Percentiles rank a stretch among this genome's conserved stretches.
phyloP scores from a whole-genome alignment of 2,888 invertebrate genomes.

The Lasioglossum zephyrum region DNA sequence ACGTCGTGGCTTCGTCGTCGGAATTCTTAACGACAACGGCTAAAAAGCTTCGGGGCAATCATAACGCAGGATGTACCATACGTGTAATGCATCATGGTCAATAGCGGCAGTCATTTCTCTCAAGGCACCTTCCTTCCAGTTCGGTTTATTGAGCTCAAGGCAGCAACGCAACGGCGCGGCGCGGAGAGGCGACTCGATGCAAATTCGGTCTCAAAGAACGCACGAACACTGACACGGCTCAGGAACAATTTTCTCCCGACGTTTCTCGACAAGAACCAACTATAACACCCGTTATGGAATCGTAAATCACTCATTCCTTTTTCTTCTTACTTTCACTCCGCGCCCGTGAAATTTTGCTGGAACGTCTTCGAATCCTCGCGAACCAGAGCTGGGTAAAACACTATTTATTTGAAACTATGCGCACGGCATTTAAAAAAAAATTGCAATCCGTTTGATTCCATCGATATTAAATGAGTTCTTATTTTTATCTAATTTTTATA shows the following conservation, averaged over 20 bases:
- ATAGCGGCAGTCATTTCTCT: conserved; percentile 20
- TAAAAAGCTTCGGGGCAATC: not conserved
- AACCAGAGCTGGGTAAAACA: no score
- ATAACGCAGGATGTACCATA: conserved; percentile 5
- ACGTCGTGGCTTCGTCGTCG: not conserved
- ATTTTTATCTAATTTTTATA: no score
- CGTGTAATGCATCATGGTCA: conserved; percentile 10
- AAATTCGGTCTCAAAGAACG: not conserved
- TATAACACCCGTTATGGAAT: conserved; percentile 1
- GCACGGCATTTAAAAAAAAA: no score
- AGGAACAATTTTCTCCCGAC: not conserved
- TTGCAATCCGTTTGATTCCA: no score
- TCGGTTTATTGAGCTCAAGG: conserved; percentile 27
- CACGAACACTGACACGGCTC: not conserved
- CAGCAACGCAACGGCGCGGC: not conserved
- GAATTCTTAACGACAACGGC: not conserved
- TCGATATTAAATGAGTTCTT: no score
- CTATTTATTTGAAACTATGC: no score
- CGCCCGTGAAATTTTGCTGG: not conserved
- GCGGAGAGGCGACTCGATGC: not conserved
- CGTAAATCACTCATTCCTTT: not conserved
- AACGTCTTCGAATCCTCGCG: not conserved
- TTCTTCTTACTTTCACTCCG: conserved; percentile 1
- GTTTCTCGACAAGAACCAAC: not conserved
- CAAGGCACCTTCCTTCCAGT: conserved; percentile 10